A percentile compares a stretch with the other conserved stretches of the same genome.
Evolutionary conservation across 2,888 invertebrate genomes (phyloP).

Genomic region (Tanaodytes sp.): DNA sequence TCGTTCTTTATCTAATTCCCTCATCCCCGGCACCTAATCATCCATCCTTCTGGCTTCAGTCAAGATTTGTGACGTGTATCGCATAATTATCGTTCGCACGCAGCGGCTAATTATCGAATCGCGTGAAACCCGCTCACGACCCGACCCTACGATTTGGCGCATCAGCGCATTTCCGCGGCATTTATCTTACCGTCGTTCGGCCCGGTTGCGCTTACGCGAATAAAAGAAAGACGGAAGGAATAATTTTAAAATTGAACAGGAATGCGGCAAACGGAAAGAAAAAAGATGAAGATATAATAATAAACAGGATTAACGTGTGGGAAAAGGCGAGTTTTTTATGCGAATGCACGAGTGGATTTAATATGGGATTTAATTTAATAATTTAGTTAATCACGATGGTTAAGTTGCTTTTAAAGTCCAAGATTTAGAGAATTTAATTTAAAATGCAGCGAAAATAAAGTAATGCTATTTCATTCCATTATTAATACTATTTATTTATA

Average conservation of each 20-base stretch:
- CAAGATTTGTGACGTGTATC: conserved; percentile 46
- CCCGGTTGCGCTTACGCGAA: too few relatives aligned
- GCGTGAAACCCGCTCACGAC: conserved; percentile 49
- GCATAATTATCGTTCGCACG: conserved; percentile 49
- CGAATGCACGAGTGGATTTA: too few relatives aligned
- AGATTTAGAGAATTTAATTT: too few relatives aligned
- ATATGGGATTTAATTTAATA: too few relatives aligned
- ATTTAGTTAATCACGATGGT: too few relatives aligned
- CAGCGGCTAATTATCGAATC: conserved; percentile 48
- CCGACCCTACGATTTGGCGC: conserved; percentile 39
- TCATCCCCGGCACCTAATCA: conserved; percentile 24
- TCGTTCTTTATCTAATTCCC: conserved; percentile 29
- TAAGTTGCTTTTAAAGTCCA: too few relatives aligned
- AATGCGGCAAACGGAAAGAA: conserved; percentile 4
- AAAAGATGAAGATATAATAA: background rate
- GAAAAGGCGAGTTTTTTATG: too few relatives aligned
- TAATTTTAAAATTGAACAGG: too few relatives aligned
- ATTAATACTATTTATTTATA: too few relatives aligned
- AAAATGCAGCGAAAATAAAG: too few relatives aligned
- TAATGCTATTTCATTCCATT: too few relatives aligned
- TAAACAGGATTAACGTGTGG: background rate
- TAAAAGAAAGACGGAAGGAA: too few relatives aligned
- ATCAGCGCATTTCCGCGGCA: conserved; percentile 35
- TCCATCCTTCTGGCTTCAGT: conserved; percentile 36
- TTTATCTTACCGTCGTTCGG: conserved; percentile 17